Evolutionary conservation across 35 echinoderm and acorn worm species (phyloP).

Genomic region (Amphiura filiformis): DNA sequence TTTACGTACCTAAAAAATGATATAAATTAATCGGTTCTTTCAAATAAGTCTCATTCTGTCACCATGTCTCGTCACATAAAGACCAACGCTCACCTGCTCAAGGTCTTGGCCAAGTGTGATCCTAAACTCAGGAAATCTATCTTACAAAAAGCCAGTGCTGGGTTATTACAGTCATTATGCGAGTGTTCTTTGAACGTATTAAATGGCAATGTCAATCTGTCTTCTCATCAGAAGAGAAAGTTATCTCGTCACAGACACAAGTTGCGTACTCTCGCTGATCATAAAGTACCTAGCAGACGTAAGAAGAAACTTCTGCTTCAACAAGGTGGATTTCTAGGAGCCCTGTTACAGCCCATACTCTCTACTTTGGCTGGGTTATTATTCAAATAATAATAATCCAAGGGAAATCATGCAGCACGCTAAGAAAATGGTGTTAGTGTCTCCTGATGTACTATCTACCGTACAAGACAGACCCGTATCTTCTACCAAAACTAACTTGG

Average conservation of each 20-base stretch:
- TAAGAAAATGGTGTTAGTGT: neutral
- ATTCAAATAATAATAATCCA: neutral
- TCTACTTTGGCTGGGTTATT: constrained; percentile 3
- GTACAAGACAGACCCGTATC: neutral
- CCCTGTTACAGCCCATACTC: constrained; percentile 31
- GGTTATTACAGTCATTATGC: constrained; percentile 39
- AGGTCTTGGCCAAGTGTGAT: constrained; percentile 43
- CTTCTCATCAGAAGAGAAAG: constrained; percentile 54
- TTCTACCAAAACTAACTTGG: neutral
- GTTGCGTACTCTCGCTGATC: constrained; percentile 44
- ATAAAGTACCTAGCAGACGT: constrained; percentile 18
- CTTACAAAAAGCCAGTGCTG: constrained; percentile 40
- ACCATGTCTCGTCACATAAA: constrained; percentile 42
- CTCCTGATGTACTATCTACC: neutral
- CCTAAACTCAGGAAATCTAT: constrained; percentile 42
- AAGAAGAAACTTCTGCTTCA: constrained; percentile 25
- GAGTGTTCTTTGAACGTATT: constrained; percentile 66
- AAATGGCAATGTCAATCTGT: constrained; percentile 47
- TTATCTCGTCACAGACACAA: constrained; percentile 65
- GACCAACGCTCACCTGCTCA: constrained; percentile 44
- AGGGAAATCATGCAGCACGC: constrained; percentile 7
- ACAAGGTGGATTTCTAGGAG: constrained; percentile 58
- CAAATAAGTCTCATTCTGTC: constrained; percentile 10
- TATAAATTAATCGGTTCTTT: neutral
- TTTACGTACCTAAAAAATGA: constrained; percentile 16